A percentile compares a stretch with the other conserved stretches of the same genome.
These are phyloP conservation scores for Ormyrus labotus DNA, from an alignment of 2,888 invertebrate genomes.

Conservation along the genomic window DNA sequence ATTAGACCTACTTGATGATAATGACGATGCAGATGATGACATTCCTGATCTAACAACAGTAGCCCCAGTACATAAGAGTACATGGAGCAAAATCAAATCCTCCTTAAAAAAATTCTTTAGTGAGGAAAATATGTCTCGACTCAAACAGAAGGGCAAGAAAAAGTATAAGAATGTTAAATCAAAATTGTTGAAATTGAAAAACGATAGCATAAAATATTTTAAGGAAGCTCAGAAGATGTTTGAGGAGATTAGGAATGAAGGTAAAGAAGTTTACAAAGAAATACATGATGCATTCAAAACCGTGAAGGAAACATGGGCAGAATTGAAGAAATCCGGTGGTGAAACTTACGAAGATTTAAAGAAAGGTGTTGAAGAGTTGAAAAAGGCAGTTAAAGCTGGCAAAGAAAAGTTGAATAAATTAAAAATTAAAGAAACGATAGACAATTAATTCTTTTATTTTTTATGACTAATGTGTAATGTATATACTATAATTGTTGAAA, in stretches of 20 bases:
- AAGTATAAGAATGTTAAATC: neutral
- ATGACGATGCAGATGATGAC: neutral
- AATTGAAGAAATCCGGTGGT: conserved; percentile 4
- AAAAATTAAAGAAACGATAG: too few relatives aligned
- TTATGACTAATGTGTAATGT: too few relatives aligned
- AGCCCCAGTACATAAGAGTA: neutral
- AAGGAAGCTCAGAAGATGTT: conserved; percentile 6
- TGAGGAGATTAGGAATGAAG: conserved; percentile 4
- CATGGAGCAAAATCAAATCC: conserved; percentile 13
- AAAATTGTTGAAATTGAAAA: neutral
- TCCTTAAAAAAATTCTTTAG: neutral
- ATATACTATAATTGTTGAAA: too few relatives aligned
- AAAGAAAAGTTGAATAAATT: too few relatives aligned
- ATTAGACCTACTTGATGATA: neutral
- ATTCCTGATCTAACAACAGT: neutral
- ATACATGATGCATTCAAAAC: conserved; percentile 9
- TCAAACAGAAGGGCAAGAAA: neutral
- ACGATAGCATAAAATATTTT: neutral
- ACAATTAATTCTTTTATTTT: too few relatives aligned
- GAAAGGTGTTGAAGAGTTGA: too few relatives aligned
- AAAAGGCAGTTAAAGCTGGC: too few relatives aligned
- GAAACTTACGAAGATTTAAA: conserved; percentile 2
- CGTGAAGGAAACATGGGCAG: neutral
- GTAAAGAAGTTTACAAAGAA: conserved; percentile 13
- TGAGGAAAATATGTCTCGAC: neutral